Base-by-base conservation (phyloP, 2,888 invertebrate species). In the Andrena trimmerana region DNA sequence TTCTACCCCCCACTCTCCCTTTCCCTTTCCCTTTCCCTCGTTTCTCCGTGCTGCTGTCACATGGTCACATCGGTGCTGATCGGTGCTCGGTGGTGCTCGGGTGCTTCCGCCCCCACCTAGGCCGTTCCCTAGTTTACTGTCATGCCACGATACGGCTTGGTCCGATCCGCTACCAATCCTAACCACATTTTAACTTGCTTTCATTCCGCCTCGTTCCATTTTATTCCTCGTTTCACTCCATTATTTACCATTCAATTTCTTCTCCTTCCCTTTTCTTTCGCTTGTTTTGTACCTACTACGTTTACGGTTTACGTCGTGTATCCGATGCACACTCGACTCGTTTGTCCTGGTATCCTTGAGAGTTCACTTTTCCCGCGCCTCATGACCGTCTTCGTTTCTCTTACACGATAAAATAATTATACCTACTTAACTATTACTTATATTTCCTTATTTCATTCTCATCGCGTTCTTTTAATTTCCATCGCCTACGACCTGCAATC, bases 161-260 rank as follows among this genome's bases (percentile, higher is more conserved):
- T 57, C 83, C 72, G 67, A 76, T 72, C 42, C 62, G 48, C 57
- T 50, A 67, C 79, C 79, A 75, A 67, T 70, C n/a, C 67, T 50
- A 65, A 63, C 29, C 60, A 59, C 70, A 62, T 8, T 54, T 48
- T 66, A 69, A 59, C 65, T 75, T 63, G 65, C 42, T 71, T 69
- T 33, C 59, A 42, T 67, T 48, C 16, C 16, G 10, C 66, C 31
- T 24, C 57, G 2, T 73, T 42, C 16, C 48, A 16, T 76, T 54
- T n/a, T 10, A 24, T 71, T 24, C 48, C 31, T 5, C 16, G 42
- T 42, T 42, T 42, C 42, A 42, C 42, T 16, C 13, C 5, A 42
- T 48, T 48, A 5, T 48, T 2, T 24, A 16, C 3, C 13, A n/a
- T 36, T 65, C 2, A 6, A 0, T 65, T 4, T 1, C 24, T 10